Percentiles rank a stretch among this genome's conserved stretches.
These are phyloP conservation scores for Belgica antarctica DNA, from an alignment of 2,888 invertebrate species.

Conservation along the genomic window DNA sequence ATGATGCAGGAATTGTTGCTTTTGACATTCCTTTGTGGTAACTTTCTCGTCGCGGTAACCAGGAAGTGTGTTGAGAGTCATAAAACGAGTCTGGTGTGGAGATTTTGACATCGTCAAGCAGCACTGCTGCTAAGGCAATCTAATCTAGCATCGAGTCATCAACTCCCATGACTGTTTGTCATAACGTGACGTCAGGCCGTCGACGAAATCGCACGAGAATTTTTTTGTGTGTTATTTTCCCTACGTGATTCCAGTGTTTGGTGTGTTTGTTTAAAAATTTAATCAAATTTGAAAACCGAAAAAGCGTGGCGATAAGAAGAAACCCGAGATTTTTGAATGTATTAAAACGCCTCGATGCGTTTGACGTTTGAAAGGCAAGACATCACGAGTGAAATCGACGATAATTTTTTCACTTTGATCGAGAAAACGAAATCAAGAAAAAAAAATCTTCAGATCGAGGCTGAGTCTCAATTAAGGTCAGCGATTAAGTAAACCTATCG, in stretches of 20 bases:
- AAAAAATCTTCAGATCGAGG: too few relatives aligned
- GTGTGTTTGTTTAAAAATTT: constrained; percentile 7
- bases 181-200: neutral
- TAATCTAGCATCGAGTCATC: neutral
- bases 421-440: too few relatives aligned
- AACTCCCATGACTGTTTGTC: constrained; percentile 6
- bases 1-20: constrained; percentile 3
- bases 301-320: neutral
- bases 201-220: neutral
- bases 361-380: constrained; percentile 1
- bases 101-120: neutral
- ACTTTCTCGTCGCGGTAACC: neutral
- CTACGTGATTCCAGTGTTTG: constrained; percentile 3
- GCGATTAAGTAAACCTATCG: neutral
- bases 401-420: too few relatives aligned
- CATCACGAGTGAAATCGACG: constrained; percentile 20
- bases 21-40: constrained; percentile 7
- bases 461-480: constrained; percentile 5
- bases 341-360: neutral
- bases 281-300: neutral
- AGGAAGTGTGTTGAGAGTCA: neutral
- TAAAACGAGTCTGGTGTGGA: neutral
- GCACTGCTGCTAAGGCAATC: neutral
- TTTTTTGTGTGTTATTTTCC: neutral
- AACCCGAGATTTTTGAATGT: neutral